Evolutionary conservation across 2,888 invertebrate genomes (phyloP).

Genomic region (Polydrusus cervinus): DNA sequence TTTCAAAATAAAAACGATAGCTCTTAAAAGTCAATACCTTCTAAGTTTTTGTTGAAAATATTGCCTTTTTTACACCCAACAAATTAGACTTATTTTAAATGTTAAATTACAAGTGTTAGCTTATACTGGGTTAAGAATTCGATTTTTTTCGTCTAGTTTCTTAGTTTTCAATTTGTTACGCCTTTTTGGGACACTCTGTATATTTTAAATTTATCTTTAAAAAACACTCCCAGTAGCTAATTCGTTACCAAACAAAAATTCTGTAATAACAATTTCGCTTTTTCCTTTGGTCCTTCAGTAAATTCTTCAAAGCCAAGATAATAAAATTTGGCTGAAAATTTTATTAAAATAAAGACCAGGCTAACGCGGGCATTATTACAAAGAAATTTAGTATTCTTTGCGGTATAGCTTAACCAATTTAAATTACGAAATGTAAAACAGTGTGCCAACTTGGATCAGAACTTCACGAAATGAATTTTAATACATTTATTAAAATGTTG

Average conservation of each 20-base stretch:
- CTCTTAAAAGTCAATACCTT: no score
- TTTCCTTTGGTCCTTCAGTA: no score
- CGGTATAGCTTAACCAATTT: not conserved
- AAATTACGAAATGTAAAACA: not conserved
- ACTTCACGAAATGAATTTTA: conserved; percentile 14
- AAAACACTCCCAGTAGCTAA: not conserved
- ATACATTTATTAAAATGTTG: not conserved
- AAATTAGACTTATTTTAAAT: no score
- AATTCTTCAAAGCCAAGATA: not conserved
- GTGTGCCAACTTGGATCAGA: not conserved
- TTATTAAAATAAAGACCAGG: conserved; percentile 1
- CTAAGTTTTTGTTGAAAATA: no score
- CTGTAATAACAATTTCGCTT: no score
- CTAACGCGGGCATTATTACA: not conserved
- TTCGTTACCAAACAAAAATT: not conserved
- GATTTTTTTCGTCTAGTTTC: no score
- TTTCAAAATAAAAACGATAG: no score
- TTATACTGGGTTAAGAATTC: no score
- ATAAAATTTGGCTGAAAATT: conserved; percentile 4
- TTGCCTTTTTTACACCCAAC: no score
- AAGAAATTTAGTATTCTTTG: conserved; percentile 10
- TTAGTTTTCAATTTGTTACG: no score
- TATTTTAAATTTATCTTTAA: no score
- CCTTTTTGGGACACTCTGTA: not conserved
- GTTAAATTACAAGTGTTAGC: no score